Evolutionary conservation across 2,888 invertebrate genomes (phyloP), one percentile per base, ranked within the genome.

Genomic region (Eristalinus sepulchralis): DNA sequence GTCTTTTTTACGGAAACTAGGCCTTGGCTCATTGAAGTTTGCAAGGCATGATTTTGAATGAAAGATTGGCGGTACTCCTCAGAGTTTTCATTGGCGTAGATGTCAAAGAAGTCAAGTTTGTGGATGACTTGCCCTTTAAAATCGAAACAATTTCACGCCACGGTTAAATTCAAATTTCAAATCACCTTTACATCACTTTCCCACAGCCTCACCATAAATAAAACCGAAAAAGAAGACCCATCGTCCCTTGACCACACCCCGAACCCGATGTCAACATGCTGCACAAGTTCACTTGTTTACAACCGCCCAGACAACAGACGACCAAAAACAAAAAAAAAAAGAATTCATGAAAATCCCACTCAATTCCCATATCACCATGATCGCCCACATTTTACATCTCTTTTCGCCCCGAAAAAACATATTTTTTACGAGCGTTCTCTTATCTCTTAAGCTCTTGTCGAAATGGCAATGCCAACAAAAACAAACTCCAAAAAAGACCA

Each of bases 381-480:
- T 47, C 47, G 47, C 47, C 47, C 47, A 47, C 47, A 47, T 17
- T 47, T 47, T 17, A 47, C 47, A 47, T 17, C 47, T 47, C 17
- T 47, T 17, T 47, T 47, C 34, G 22, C 34, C 24, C 59, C 55
- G 24, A 20, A 71, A 20, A 71, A 62, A 34, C 22, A 53, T 57
- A 13, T 64, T 34, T 67, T 17, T 17, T 27, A 13, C n/a, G 13
- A 47, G 11, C 36, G 33, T 71, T 27, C 22, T 31, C 78, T 60
- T 77, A 68, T 70, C 34, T 75, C 4, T 53, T 24, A 53, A 60
- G n/a, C 70, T 53, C 76, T 76, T 20, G 64, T 53, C 47, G 36
- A 60, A 39, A 59, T 33, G 24, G 60, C 27, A 39, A 53, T 57
- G 17, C 17, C 17, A 47, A 47, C 47, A 8, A 17, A 47, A 9